Evolutionary conservation across 1,140 invertebrate genomes (phyloP), one percentile per base, ranked within the genome.

Genomic region (Gonatopus flavifemur): DNA sequence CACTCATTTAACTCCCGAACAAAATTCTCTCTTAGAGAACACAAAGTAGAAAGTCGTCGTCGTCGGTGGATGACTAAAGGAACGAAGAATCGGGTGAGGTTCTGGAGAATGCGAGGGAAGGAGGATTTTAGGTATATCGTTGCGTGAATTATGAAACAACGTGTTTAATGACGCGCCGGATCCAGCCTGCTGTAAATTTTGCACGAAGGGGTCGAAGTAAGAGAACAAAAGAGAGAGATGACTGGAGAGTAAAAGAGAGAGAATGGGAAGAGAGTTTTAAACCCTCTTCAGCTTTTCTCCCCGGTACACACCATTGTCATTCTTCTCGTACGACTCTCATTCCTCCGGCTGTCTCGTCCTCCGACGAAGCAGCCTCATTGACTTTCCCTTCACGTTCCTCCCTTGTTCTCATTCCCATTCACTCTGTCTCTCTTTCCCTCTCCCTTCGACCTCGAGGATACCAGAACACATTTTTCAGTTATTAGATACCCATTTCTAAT

Each of bases 131-230:
- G 32, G 56, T 46, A 48, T 55, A 61, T 61, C 50, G 47, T 58
- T 48, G 50, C 56, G 62, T 72, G 68, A 77, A 76, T 77, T 73
- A 77, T 75, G 71, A 75, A 75, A 75, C 75, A 77, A 76, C 73
- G 73, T 67, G 75, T 69, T 76, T 76, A 77, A 77, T 76, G 73
- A 73, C 66, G 69, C 69, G 69, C 67, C 64, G 67, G 64, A 75
- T 74, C 64, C 62, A 68, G 61, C 58, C 65, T 56, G 59, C 57
- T 66, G 71, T 74, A 72, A 68, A 70, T 68, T 69, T 68, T 59
- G 46, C 57, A 62, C 51, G 53, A 66, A 22, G 54, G 53, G 56
- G 49, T 49, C 44, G 61, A 66, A 67, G 15, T 24, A 45, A 40
- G 30, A 35, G 22, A 15, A 40, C 25, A 12, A 28, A 28, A 40